Conservation (phyloP, 1,140 invertebrate species). For the Pseudoatta argentina region DNA sequence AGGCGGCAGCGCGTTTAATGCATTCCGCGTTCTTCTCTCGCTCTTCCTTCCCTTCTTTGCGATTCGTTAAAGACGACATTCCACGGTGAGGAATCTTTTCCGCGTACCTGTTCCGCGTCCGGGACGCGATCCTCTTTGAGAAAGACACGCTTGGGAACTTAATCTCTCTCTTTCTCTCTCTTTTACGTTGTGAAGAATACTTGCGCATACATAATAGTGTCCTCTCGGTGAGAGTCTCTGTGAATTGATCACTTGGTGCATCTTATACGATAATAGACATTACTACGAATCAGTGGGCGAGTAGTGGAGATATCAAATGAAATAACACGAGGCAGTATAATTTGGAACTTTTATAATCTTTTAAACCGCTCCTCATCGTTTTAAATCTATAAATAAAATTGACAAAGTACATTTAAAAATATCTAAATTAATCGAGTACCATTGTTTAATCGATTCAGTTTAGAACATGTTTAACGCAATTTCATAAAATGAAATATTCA, state of each 20-base stretch:
- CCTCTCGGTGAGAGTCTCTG: neutral
- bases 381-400: neutral
- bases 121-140: neutral
- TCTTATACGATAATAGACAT: neutral
- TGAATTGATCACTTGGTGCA: neutral
- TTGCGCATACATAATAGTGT: neutral
- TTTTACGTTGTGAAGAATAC: slow-evolving; percentile 1
- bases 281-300: neutral
- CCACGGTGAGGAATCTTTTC: slow-evolving; percentile 17
- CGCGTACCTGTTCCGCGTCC: slow-evolving; percentile 21
- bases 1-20: slow-evolving; percentile 2
- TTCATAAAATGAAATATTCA: too few relatives aligned
- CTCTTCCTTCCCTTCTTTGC: neutral
- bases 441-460: neutral
- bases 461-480: too few relatives aligned
- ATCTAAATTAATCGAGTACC: neutral
- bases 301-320: neutral
- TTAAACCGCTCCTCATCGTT: neutral
- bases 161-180: neutral
- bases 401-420: neutral
- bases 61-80: slow-evolving; percentile 37
- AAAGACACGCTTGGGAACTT: neutral
- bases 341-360: neutral
- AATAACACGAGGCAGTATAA: neutral
- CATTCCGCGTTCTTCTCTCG: slow-evolving; percentile 1